Base-by-base conservation (phyloP, 2,113 vertebrate genomes). In the Microtus montanus region DNA sequence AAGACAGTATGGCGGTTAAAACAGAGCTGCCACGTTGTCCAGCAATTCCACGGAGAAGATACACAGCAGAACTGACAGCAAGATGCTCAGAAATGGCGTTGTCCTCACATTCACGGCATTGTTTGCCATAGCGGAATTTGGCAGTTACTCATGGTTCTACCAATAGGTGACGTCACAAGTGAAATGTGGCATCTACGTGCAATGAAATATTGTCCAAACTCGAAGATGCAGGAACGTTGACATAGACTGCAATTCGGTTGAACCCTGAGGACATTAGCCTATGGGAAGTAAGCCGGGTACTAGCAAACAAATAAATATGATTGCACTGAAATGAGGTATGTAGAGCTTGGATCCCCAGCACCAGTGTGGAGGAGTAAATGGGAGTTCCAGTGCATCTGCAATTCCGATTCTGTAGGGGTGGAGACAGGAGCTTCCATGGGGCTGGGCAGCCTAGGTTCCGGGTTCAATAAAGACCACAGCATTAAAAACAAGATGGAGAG, bases 221-320 rank as follows among this genome's bases (percentile, higher is more conserved):
- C 38, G 17, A 30, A 30, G 7, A 84, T 30, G 2, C 1, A 64
- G 10, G 5, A 19, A 64, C 13, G 0, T 11, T 44, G 14, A 41
- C 13, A 30, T 7, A 63, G 2, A 3, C 54, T 63, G 8, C 26
- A 64, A 17, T 7, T 7, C 1, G 1, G 7, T 44, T 44, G 24
- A 17, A 28, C n/a, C n/a, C 14, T 5, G 12, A 84, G 58, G 13
- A 28, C 38, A 64, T 64, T 41, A 63, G 17, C 7, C 35, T 64
- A 63, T 64, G 2, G 58, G 24, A 84, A 44, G 63, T 30, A 44
- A 61, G 14, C 26, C 26, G 30, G n/a, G 13, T 30, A 63, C 26
- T 64, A 84, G 30, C 13, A 19, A 9, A 84, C 14, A 78, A 84
- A 41, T 28, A 41, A 12, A 30, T 38, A 15, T 63, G 54, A 63